Evolutionary conservation across 2,113 vertebrate species (phyloP).

Genomic region (Chloropsis hardwickii): DNA sequence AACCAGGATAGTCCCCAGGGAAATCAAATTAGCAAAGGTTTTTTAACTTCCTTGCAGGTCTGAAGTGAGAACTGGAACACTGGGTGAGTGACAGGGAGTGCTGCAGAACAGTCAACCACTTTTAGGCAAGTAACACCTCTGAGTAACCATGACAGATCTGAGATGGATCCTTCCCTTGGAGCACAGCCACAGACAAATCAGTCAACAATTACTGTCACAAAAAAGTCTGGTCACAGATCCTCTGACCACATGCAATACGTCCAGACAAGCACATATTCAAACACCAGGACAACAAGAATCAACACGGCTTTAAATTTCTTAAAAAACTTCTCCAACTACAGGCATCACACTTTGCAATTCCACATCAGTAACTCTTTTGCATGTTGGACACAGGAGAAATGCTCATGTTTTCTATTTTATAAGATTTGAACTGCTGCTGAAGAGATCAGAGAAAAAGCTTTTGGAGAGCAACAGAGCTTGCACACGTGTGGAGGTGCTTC

Average conservation of each 20-base stretch:
- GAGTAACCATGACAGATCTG: neutral
- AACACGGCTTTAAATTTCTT: neutral
- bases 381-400: neutral
- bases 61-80: neutral
- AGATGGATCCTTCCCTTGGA: neutral
- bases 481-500: neutral
- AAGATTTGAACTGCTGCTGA: neutral
- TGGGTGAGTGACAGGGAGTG: neutral
- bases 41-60: neutral
- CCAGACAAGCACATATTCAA: neutral
- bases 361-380: neutral
- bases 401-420: neutral
- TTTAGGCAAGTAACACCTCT: neutral
- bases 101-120: neutral
- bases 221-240: neutral
- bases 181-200: neutral
- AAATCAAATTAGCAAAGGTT: neutral
- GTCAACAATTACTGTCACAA: neutral
- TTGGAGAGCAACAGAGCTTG: neutral
- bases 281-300: neutral
- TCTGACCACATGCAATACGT: neutral
- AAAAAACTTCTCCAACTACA: neutral
- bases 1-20: neutral
- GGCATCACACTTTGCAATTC: neutral
- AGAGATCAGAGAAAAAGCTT: neutral